Base-by-base conservation (phyloP, 1,140 invertebrate genomes). In the Neuroterus valhalla region DNA sequence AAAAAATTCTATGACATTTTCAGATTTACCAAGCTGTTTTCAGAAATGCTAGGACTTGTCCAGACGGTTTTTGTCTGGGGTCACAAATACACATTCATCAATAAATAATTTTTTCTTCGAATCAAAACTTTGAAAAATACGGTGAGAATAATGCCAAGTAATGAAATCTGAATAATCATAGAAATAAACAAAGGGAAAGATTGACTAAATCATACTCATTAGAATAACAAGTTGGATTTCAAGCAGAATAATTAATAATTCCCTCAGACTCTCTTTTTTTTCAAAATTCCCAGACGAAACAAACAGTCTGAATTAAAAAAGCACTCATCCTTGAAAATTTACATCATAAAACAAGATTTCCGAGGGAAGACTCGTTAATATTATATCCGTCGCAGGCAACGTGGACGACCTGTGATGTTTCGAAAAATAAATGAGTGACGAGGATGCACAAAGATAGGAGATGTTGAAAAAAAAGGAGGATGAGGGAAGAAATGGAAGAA, bases 311-410 rank as follows among this genome's bases (percentile, higher is more conserved):
- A 62, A 62, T 62, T 62, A 62, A 62, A 62, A 62, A 62, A 31
- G 52, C 52, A 62, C 52, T 62, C 52, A 62, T 31, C 52, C 52
- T 26, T 62, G 52, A 62, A 62, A 62, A 62, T 62, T 23, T 23
- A 62, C 26, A 62, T 62, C 31, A 62, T 62, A 26, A 62, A 62
- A 62, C 52, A 62, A 62, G 52, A 62, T 62, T 62, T 31, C 52
- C 12, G 23, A 62, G 52, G 31, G 23, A 62, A 62, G 31, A 62
- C 52, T 62, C 52, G 52, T 12, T 62, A 62, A 62, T 62, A 62
- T 62, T 62, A 62, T 62, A 23, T 62, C 23, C 15, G 2, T 62
- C 21, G 2, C 23, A 15, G 23, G 14, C 31, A 31, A 31, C 31
- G 31, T 31, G 21, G 31, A 31, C 23, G 52, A 31, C 21, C 52